These are phyloP conservation scores for Drosophila heteroneura DNA, from an alignment of 2,888 invertebrate genomes.

Conservation along the genomic window DNA sequence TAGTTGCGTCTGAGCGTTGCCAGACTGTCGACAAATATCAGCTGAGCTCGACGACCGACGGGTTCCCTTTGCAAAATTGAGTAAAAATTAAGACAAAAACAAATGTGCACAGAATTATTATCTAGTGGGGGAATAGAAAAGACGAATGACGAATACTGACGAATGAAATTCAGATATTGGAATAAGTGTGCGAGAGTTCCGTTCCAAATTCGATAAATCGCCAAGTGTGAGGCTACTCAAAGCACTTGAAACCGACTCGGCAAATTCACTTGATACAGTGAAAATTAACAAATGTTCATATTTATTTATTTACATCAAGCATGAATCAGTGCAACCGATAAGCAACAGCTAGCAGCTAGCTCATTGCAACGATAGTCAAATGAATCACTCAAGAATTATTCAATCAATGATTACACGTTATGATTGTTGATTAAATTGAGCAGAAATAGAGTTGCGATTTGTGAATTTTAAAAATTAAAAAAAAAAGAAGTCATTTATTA, in stretches of 20 bases:
- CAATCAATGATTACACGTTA: constrained; percentile 2
- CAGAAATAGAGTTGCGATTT: not conserved
- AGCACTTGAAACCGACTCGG: not conserved
- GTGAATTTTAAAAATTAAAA: not conserved
- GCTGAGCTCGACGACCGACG: constrained; percentile 7
- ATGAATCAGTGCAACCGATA: constrained; percentile 26
- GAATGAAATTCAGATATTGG: constrained; percentile 20
- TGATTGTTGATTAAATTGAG: not conserved
- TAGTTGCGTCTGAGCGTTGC: constrained; percentile 59
- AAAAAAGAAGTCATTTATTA: not conserved
- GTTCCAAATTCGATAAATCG: constrained; percentile 5
- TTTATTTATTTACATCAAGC: not conserved
- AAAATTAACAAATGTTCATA: not conserved
- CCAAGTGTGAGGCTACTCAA: not conserved
- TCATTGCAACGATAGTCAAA: constrained; percentile 8
- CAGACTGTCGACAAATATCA: constrained; percentile 38
- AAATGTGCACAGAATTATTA: not conserved
- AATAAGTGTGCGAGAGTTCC: not conserved
- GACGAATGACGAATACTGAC: constrained; percentile 2
- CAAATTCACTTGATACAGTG: not conserved
- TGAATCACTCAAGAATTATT: constrained; percentile 3
- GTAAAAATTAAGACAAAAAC: not conserved
- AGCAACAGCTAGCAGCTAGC: constrained; percentile 6
- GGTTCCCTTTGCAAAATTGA: not conserved
- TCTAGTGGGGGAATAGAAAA: not conserved